Percentiles rank a stretch among this genome's conserved stretches.
These are phyloP conservation scores for Buceros bicornis DNA, from an alignment of 2,797 vertebrate genomes.

Conservation along the genomic window DNA sequence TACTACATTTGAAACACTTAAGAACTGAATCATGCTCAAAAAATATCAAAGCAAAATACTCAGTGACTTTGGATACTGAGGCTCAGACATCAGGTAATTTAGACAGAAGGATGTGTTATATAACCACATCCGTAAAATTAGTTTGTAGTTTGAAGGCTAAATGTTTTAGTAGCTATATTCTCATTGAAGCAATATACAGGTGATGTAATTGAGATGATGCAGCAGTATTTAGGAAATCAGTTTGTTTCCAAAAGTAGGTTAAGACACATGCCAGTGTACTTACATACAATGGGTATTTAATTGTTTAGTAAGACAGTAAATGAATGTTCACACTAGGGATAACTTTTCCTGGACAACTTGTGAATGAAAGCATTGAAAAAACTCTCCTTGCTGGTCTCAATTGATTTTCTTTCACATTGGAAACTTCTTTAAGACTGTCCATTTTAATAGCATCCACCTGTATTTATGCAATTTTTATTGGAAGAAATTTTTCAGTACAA, in stretches of 20 bases:
- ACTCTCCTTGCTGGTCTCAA: neutral
- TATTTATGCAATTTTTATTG: neutral
- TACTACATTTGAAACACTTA: neutral
- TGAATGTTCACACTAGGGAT: neutral
- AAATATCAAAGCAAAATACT: neutral
- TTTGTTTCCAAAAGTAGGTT: neutral
- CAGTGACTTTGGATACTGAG: neutral
- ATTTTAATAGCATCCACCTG: neutral
- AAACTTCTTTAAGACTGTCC: neutral
- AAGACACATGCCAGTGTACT: neutral
- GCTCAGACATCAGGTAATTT: neutral
- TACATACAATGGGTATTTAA: neutral
- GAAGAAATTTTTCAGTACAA: neutral
- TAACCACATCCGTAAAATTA: neutral
- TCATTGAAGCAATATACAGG: neutral
- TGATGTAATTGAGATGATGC: neutral
- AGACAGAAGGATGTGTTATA: neutral
- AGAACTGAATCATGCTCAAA: neutral
- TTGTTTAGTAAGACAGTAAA: neutral
- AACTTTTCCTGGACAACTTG: neutral
- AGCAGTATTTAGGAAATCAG: neutral
- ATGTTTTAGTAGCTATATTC: neutral
- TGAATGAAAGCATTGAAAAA: neutral
- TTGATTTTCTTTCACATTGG: neutral
- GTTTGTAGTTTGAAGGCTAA: neutral